Evolutionary conservation across 2,888 invertebrate genomes (phyloP), one percentile per base, ranked within the genome.

Genomic region (Trichopoda pennipes): DNA sequence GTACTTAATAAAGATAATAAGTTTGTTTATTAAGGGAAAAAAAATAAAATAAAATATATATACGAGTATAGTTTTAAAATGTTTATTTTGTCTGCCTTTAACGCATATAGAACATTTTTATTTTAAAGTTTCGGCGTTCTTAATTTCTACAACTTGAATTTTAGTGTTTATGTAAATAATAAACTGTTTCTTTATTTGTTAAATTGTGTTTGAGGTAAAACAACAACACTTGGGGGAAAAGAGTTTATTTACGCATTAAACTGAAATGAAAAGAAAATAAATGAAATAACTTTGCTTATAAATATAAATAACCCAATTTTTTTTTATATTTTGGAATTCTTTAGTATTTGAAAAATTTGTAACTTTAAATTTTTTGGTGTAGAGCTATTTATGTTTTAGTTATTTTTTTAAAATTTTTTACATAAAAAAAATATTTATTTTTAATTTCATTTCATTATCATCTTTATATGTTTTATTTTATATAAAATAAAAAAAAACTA

Each of bases 201-300:
- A 49, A 35, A 56, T 76, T 66, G 68, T 68, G 68, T 70, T 64
- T 70, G 19, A 56, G 55, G 56, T 23, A 66, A 70, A 73, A 61
- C 38, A 32, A 63, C 51, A 55, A 63, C 53, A 38, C 63, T 28
- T 6, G 23, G 42, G 42, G 58, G 61, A 73, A 51, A 56, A 53
- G 38, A 32, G 55, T 64, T 75, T 75, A 69, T 80, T 75, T 80
- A 76, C 74, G 70, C 47, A 35, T 80, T 64, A 72, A 64, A 68
- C 60, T 70, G 70, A 63, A 56, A 63, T 72, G 76, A 32, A 17
- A 21, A 23, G 28, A 32, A 56, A 63, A 70, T 75, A 32, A 17
- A 21, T n/a, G 28, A 32, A 73, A 55, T 3, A 58, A 44, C 47
- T 38, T 72, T 72, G 58, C 72, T 72, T 72, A 78, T 60, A 28